Base-by-base conservation (phyloP, 2,797 vertebrate species). In the Anguilla obscura region DNA sequence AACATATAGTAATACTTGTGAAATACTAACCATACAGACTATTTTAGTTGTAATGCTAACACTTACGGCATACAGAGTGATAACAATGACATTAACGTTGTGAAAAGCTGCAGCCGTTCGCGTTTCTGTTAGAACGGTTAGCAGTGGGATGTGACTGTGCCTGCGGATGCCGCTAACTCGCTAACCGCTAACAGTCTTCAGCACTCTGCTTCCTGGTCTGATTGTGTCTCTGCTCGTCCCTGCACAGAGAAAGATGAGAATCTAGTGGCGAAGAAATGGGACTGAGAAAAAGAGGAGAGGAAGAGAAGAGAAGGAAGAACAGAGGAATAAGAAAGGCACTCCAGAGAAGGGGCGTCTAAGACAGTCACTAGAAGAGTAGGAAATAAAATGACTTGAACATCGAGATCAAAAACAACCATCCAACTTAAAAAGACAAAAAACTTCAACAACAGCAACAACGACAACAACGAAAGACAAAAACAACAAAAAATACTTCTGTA, bases 401-500 rank as follows among this genome's bases (percentile, higher is more conserved):
- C 88, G 91, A 88, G 66, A 90, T 85, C n/a, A 85, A 85, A 90
- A 88, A 87, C 84, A 92, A 24, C 90, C 60, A 90, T 88, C 88
- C 90, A 92, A 91, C 90, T 90, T 91, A 93, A 91, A 92, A 95
- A 56, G 56, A 58, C 40, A 89, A 27, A 56, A 56, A 56, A 63
- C 16, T 1, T 90, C 85, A 86, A 92, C 92, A 74, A 5, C 30
- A 92, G 91, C 74, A 85, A 91, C 89, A 89, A 91, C 91, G 36
- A 58, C 89, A 90, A 93, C 90, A 93, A 93, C 94, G 84, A 86
- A 14, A 79, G 85, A 74, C 80, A 50, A 58, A 89, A 90, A 93
- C 90, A 93, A 93, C 94, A 86, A 86, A 86, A 87, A 87, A 87
- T 88, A 90, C 90, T 92, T 92, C 93, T 94, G 94, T 95, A 93